Evolutionary conservation across 2,888 invertebrate species (phyloP).

Genomic region (Ecliptopera silaceata): DNA sequence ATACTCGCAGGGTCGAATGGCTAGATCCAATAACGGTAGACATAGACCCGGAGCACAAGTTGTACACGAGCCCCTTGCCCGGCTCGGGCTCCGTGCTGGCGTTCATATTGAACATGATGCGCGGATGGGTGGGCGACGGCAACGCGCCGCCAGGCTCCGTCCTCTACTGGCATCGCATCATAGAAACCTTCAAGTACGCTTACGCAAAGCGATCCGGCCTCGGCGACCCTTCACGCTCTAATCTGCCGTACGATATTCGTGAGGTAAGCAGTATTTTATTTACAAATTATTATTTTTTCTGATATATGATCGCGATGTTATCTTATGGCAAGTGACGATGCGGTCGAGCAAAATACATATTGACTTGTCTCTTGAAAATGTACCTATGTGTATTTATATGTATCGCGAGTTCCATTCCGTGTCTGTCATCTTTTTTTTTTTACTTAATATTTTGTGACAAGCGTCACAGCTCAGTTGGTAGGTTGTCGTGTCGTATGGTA

Average conservation of each 20-base stretch:
- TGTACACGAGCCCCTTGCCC: constrained; percentile 91
- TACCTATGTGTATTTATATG: too few relatives aligned
- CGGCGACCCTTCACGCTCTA: constrained; percentile 85
- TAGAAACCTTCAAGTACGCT: constrained; percentile 96
- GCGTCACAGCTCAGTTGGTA: too few relatives aligned
- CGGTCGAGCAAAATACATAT: too few relatives aligned
- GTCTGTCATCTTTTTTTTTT: too few relatives aligned
- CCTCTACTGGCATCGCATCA: constrained; percentile 89
- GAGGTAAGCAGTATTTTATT: constrained; percentile 54
- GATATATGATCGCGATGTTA: too few relatives aligned
- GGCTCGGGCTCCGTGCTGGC: constrained; percentile 92
- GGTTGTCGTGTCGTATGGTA: too few relatives aligned
- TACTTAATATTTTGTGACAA: too few relatives aligned
- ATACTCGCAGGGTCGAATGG: constrained; percentile 83
- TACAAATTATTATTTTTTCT: too few relatives aligned
- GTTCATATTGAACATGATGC: constrained; percentile 91
- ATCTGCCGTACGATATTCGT: constrained; percentile 52
- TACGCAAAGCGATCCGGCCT: constrained; percentile 93
- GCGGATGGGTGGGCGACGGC: constrained; percentile 77
- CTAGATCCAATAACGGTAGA: constrained; percentile 83
- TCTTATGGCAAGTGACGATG: too few relatives aligned
- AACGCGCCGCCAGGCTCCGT: constrained; percentile 56
- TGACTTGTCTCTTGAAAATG: too few relatives aligned
- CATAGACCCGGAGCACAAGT: constrained; percentile 84
- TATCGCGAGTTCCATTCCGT: too few relatives aligned